Evolutionary conservation across 2,113 vertebrate genomes (phyloP).

Genomic region (Gila orcuttii): DNA sequence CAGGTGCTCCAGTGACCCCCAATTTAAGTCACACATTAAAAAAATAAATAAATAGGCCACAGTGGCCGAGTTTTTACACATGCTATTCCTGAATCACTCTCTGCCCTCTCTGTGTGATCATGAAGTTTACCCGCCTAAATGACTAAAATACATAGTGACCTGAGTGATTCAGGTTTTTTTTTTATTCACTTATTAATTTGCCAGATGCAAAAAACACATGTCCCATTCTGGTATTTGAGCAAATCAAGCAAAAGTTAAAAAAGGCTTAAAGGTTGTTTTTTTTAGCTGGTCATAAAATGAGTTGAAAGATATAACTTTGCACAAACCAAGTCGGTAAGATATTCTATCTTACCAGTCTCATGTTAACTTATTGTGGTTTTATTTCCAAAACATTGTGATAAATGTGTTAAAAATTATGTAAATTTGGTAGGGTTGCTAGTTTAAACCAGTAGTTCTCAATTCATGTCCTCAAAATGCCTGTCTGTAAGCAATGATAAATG

Average conservation of each 20-base stretch:
- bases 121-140: not conserved
- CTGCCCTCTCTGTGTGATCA: not conserved
- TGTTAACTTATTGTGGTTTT: not conserved
- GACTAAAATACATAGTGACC: not conserved
- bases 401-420: not conserved
- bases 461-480: not conserved
- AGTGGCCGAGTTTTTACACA: not conserved
- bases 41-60: no score
- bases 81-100: not conserved
- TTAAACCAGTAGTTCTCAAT: not conserved
- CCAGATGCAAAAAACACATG: not conserved
- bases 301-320: no score
- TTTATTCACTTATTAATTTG: not conserved
- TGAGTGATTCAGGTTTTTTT: not conserved
- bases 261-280: not conserved
- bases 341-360: no score
- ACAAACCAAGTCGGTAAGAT: no score
- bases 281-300: no score
- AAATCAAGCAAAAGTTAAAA: no score
- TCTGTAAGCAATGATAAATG: not conserved
- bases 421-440: not conserved
- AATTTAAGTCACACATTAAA: not conserved
- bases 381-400: not conserved
- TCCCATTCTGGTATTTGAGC: not conserved
- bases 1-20: not conserved